A percentile compares a stretch with the other conserved stretches of the same genome.
Evolutionary conservation across 2,797 vertebrate genomes (phyloP).

Genomic region (Phoebastria nigripes): DNA sequence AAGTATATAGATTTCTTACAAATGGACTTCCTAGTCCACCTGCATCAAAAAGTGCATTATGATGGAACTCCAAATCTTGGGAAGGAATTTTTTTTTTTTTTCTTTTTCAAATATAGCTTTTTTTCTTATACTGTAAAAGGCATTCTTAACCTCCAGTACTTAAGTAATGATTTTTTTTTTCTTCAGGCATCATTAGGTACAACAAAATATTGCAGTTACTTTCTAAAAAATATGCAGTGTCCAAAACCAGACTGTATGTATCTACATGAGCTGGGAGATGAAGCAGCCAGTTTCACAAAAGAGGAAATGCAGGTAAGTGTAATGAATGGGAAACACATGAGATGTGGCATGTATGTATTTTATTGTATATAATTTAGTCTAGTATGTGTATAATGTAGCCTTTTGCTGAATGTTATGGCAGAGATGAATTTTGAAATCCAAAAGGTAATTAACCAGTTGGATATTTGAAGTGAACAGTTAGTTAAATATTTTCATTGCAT

Average conservation of each 20-base stretch:
- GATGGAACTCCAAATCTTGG: not conserved
- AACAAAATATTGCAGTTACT: constrained; percentile 99
- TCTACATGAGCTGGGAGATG: constrained; percentile 95
- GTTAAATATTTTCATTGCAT: not conserved
- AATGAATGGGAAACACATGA: not conserved
- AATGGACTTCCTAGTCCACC: not conserved
- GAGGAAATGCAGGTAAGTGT: constrained; percentile 95
- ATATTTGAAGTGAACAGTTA: not conserved
- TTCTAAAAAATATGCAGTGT: constrained; percentile 99
- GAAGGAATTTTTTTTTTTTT: not conserved
- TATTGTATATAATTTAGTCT: not conserved
- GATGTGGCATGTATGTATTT: not conserved
- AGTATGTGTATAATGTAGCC: not conserved
- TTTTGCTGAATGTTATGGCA: not conserved
- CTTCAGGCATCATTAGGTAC: constrained; percentile 96
- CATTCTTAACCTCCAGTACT: not conserved
- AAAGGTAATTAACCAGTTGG: not conserved
- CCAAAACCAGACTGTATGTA: constrained; percentile 99
- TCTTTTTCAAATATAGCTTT: not conserved
- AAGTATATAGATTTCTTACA: not conserved
- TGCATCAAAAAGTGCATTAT: not conserved
- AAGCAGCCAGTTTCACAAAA: constrained; percentile 99
- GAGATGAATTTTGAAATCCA: not conserved
- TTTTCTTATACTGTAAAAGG: not conserved
- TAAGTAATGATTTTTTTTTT: not conserved